A percentile compares a stretch with the other conserved stretches of the same genome.
These are phyloP conservation scores for Drosophila paramelanica DNA, from an alignment of 2,888 invertebrate genomes.

Conservation along the genomic window DNA sequence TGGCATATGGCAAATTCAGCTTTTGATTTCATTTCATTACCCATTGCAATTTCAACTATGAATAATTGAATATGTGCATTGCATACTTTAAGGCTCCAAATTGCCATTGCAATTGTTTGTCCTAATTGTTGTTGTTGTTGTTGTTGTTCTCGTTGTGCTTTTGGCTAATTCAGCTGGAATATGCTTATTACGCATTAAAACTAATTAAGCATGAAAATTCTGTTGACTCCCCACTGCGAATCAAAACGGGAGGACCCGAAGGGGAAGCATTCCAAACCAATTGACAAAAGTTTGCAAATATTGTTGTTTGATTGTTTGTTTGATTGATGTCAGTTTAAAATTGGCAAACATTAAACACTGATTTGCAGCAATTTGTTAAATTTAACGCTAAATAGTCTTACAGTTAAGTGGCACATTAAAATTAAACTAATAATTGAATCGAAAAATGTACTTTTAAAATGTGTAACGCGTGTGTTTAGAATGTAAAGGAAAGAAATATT, in stretches of 20 bases:
- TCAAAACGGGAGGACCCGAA: neutral
- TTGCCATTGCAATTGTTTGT: conserved; percentile 61
- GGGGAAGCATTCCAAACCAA: conserved; percentile 3
- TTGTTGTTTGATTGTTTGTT: conserved; percentile 23
- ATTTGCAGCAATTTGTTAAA: neutral
- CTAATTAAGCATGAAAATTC: conserved; percentile 73
- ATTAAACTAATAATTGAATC: neutral
- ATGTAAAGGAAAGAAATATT: no score
- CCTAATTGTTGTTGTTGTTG: conserved; percentile 14
- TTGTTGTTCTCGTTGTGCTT: conserved; percentile 37
- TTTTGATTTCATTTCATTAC: conserved; percentile 77
- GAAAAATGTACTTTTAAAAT: no score
- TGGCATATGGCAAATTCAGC: conserved; percentile 58
- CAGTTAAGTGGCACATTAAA: neutral
- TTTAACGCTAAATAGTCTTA: neutral
- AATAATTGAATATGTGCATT: conserved; percentile 73
- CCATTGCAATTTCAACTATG: conserved; percentile 76
- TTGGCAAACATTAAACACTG: conserved; percentile 13
- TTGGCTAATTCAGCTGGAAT: conserved; percentile 72
- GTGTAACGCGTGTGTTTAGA: no score
- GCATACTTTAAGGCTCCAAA: conserved; percentile 76
- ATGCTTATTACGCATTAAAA: conserved; percentile 78
- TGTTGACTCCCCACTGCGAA: conserved; percentile 25
- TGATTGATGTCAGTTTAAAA: conserved; percentile 42
- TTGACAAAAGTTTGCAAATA: conserved; percentile 34